Evolutionary conservation across 2,888 invertebrate species (phyloP).

Genomic region (Stegana nigrithorax): DNA sequence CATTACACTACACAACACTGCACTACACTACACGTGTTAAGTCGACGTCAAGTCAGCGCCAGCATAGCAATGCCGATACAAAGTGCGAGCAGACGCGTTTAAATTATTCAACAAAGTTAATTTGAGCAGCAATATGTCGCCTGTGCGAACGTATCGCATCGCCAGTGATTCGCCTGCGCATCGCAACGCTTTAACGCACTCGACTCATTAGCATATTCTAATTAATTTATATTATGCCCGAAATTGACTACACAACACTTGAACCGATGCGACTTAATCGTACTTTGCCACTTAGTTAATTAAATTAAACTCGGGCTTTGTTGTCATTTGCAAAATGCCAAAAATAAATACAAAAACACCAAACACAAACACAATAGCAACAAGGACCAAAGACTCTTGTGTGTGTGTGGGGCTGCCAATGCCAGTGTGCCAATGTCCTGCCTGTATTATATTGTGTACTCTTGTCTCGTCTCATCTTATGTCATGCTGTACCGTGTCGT

Average conservation of each 20-base stretch:
- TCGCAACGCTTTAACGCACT: too few species aligned
- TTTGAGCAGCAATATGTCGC: background rate
- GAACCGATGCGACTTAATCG: constrained; percentile 60
- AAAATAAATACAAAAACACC: too few species aligned
- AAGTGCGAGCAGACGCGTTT: background rate
- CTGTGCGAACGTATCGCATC: background rate
- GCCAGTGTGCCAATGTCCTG: background rate
- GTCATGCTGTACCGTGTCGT: too few species aligned
- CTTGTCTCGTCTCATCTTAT: too few species aligned
- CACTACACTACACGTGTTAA: too few species aligned
- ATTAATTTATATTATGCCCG: constrained; percentile 60
- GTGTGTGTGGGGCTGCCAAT: background rate
- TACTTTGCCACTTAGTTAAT: constrained; percentile 56
- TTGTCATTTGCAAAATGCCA: too few species aligned
- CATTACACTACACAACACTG: too few species aligned
- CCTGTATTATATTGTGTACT: too few species aligned
- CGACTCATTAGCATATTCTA: constrained; percentile 60
- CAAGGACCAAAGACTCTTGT: background rate
- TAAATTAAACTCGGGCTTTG: constrained; percentile 50
- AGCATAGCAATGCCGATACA: too few species aligned
- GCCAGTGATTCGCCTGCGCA: too few species aligned
- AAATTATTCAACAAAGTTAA: constrained; percentile 6
- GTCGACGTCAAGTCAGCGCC: too few species aligned
- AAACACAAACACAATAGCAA: too few species aligned
- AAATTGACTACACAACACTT: constrained; percentile 48